Percentiles rank a stretch among this genome's conserved stretches.
Evolutionary conservation across 2,888 invertebrate species (phyloP).

Genomic region (Parnassius smintheus): DNA sequence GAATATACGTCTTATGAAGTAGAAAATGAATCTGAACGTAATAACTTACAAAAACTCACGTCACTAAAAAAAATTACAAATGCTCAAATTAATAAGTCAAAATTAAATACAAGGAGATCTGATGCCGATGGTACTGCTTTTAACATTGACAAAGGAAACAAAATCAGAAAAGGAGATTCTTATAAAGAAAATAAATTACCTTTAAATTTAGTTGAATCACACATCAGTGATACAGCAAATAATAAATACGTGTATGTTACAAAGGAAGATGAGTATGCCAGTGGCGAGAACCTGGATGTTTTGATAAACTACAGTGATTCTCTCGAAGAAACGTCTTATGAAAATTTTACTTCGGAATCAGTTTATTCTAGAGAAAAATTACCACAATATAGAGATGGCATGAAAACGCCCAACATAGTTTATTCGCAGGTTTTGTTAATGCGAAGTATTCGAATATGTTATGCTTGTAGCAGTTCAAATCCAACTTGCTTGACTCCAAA

Average conservation of each 20-base stretch:
- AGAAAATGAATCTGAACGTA: too few species aligned
- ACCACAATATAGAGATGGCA: slow-evolving; percentile 43
- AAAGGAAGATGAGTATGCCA: too few species aligned
- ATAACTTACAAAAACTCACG: too few species aligned
- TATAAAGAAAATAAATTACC: too few species aligned
- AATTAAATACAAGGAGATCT: neutral
- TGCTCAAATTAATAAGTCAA: neutral
- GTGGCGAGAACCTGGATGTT: too few species aligned
- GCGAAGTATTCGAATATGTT: slow-evolving; percentile 53
- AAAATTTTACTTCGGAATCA: slow-evolving; percentile 1
- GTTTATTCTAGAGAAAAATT: slow-evolving; percentile 15
- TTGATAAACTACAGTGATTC: neutral
- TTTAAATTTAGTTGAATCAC: too few species aligned
- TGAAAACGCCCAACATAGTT: slow-evolving; percentile 37
- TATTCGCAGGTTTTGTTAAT: slow-evolving; percentile 39
- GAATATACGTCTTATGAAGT: too few species aligned
- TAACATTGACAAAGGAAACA: too few species aligned
- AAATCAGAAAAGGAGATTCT: too few species aligned
- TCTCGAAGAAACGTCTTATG: neutral
- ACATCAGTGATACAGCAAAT: too few species aligned
- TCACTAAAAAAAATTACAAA: too few species aligned
- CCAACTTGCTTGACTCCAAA: slow-evolving; percentile 56
- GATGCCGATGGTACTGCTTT: neutral
- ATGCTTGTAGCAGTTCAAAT: slow-evolving; percentile 59
- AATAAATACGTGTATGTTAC: too few species aligned